Evolutionary conservation across 2,888 invertebrate species (phyloP), one percentile per base, ranked within the genome.

Genomic region (Drosophila setosimentum): DNA sequence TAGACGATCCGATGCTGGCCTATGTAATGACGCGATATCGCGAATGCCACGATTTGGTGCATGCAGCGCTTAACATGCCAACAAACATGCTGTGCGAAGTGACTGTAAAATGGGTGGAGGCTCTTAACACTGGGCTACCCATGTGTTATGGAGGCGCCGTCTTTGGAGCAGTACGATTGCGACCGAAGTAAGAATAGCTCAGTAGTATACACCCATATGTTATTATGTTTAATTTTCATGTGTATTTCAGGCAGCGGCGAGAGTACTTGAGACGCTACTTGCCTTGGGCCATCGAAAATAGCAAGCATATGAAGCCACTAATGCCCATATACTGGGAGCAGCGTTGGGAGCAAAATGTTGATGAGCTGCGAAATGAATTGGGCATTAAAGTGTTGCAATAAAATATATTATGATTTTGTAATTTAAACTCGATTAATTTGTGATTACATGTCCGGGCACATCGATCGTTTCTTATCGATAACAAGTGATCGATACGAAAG

Each of bases 11-110:
- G 2, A 96, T 98, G 76, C 93, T 98, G 83, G 98, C 98, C 6
- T 99, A 99, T 93, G 96, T 99, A 53, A 98, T 99, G 96, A 98
- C 98, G 93, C 94, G 99, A 63, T 99, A 99, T 92, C 95, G 99
- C 78, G 99, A 99, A 94, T 96, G 97, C 11, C 99, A 99, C 93
- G 99, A 99, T 94, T 95, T 99, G 78, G 95, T 97, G 68, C 99
- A 99, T 93, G 96, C 98, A 0, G 94, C 97, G 24, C 94, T 99
- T 48, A 96, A 96, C 80, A 99, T 99, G 98, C 98, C 97, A 42
- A 99, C 98, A 16, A 97, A 97, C 87, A 98, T 98, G 97, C 94
- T 98, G 40, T 96, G 96, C 69, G 95, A 99, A 95, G 98, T 99
- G 8, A 95, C 97, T 16, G 97, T 99, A 7, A 99, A 99, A 94